Base-by-base conservation (phyloP, 2,888 invertebrate species). In the Troilus luridus region DNA sequence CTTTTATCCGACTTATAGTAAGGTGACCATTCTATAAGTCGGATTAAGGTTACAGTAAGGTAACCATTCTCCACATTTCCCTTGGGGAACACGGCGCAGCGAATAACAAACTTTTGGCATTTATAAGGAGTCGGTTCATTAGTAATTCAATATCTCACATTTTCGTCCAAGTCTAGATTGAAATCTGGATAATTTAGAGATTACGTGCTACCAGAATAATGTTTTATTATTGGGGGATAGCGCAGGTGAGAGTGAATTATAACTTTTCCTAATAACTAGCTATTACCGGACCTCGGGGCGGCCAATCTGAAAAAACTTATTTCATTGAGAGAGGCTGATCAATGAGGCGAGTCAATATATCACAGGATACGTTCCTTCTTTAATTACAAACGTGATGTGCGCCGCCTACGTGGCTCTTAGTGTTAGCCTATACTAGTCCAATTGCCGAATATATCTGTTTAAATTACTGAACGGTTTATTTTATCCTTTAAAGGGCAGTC, bases 381-480 rank as follows among this genome's bases (percentile, higher is more conserved):
- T 77, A 77, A 77, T 77, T 77, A 77, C 72, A 77, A 77, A 77
- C 72, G 72, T 77, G 72, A 77, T 77, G 72, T 77, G 72, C 72
- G 9, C 72, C 72, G 72, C 72, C 72, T 77, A 77, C 41, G 7
- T 19, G 72, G 27, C 27, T 17, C 27, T 77, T 17, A 3, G 41
- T 19, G 17, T 19, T 41, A 27, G 27, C 27, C 72, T 17, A 41
- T 1, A 0, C 41, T 14, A 6, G 21, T 17, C 72, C 72, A 27
- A 77, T 77, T 77, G 7, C 72, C 72, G 14, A 77, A 77, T 41
- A 14, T 41, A 41, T 41, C 72, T 7, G 3, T 41, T 77, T 17
- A 24, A 41, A 77, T 77, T 41, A 41, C 14, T 6, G 17, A 77
- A 77, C 12, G 27, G 8, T 9, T 27, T 8, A 77, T 77, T 41